Evolutionary conservation across 2,113 vertebrate genomes (phyloP).

Genomic region (Herpetotheres cachinnans): DNA sequence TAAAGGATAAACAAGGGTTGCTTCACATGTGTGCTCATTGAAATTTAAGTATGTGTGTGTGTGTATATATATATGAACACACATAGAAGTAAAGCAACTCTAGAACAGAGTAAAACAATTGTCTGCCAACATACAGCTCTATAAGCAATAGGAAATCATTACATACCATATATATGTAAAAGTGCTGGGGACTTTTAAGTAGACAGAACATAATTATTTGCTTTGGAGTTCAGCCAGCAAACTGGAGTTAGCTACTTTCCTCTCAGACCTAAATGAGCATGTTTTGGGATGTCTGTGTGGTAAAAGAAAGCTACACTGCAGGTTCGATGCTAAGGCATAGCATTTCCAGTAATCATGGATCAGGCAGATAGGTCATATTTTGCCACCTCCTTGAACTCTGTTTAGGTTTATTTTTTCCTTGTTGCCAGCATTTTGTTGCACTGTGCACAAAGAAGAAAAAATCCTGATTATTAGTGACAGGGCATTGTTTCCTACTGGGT

Average conservation of each 20-base stretch:
- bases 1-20: background rate
- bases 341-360: background rate
- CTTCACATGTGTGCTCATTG: rapidly evolving
- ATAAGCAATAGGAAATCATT: background rate
- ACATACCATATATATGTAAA: background rate
- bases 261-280: background rate
- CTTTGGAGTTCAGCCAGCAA: background rate
- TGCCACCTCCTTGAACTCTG: background rate
- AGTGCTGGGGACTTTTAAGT: background rate
- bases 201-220: background rate
- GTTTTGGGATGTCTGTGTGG: background rate
- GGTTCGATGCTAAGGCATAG: background rate
- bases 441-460: background rate
- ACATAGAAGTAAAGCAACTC: background rate
- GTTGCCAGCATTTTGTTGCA: background rate
- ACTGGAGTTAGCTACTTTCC: background rate
- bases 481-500: background rate
- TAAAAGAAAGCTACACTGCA: background rate
- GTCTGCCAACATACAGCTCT: background rate
- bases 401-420: background rate
- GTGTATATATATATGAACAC: background rate
- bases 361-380: background rate
- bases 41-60: background rate
- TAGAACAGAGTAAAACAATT: background rate
- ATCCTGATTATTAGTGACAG: background rate